A percentile compares a stretch with the other conserved stretches of the same genome.
phyloP scores from a whole-genome alignment of 2,113 vertebrate genomes.

The Ctenomys sociabilis region DNA sequence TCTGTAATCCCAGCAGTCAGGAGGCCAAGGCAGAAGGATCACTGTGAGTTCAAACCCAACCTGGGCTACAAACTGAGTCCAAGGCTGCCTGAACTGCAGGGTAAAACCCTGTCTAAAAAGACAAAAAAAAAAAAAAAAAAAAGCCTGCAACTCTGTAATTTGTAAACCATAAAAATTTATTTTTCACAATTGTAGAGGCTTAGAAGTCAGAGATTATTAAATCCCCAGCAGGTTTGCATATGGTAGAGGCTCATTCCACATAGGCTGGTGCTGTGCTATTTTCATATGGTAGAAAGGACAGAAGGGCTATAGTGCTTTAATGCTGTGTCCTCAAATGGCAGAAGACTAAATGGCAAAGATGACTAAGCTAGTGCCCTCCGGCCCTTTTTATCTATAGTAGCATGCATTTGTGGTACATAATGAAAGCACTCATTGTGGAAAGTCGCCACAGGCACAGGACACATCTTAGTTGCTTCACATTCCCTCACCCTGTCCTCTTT shows the following conservation, averaged over 20 bases:
- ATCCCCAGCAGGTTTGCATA: background rate
- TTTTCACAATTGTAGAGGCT: too few relatives aligned
- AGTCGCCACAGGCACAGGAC: too few relatives aligned
- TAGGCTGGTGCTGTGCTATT: background rate
- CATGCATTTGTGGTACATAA: too few relatives aligned
- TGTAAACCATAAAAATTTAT: too few relatives aligned
- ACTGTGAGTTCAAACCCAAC: background rate
- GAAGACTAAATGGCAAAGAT: too few relatives aligned
- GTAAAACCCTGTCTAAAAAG: too few relatives aligned
- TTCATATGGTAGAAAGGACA: background rate
- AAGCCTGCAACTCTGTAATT: background rate
- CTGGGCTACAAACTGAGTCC: background rate
- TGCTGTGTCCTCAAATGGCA: background rate
- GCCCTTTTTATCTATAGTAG: too few relatives aligned
- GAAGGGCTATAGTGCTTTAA: background rate
- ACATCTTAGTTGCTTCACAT: background rate
- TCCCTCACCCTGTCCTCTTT: background rate
- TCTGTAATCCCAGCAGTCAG: background rate
- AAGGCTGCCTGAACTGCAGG: too few relatives aligned
- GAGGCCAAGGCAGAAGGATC: background rate
- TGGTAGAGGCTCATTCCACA: background rate
- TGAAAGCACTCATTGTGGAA: too few relatives aligned
- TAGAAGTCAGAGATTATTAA: too few relatives aligned
- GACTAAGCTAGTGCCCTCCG: background rate
- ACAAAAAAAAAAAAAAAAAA: too few relatives aligned